Evolutionary conservation across 2,113 vertebrate genomes (phyloP), one percentile per base, ranked within the genome.

Genomic region (Patagioenas fasciata): DNA sequence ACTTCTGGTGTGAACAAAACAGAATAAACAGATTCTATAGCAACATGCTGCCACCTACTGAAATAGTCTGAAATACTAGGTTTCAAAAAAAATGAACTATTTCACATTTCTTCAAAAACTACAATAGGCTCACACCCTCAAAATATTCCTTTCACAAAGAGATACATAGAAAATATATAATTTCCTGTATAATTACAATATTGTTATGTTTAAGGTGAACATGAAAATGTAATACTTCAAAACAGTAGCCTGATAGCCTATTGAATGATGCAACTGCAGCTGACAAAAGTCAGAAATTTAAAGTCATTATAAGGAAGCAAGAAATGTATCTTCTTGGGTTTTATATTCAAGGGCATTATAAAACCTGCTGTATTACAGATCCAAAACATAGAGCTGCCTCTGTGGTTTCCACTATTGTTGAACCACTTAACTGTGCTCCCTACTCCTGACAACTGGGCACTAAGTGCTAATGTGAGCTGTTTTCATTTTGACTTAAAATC

Each of bases 11-110:
- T 44, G 32, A 86, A 65, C 18, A 77, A 53, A 71, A 28, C 1
- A 23, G 38, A 70, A 36, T 1, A 1, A 58, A 48, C 2, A 60
- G n/a, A 58, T 19, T 85, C 19, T 21, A 79, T 5, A 57, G 92
- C 25, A 66, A 77, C 50, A 56, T 96, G 84, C 96, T 97, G 97
- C 98, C 98, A 97, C 75, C 98, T 98, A 84, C 91, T 85, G 98
- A 74, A 78, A 60, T 34, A 80, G 53, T 13, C 70, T 2, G 6
- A 79, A 94, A 71, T 47, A 72, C 14, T 50, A 40, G 5, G 25
- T 53, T 79, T 66, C 4, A 28, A 70, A 44, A 44, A 91, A 80
- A 86, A 24, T 0, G 0, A 71, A 42, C 15, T 65, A 32, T 60
- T 60, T 72, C 29, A 50, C 17, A 47, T 78, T 56, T 61, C 19